Base-by-base conservation (phyloP, 2,797 vertebrate genomes). In the Macropus fuliginosus region DNA sequence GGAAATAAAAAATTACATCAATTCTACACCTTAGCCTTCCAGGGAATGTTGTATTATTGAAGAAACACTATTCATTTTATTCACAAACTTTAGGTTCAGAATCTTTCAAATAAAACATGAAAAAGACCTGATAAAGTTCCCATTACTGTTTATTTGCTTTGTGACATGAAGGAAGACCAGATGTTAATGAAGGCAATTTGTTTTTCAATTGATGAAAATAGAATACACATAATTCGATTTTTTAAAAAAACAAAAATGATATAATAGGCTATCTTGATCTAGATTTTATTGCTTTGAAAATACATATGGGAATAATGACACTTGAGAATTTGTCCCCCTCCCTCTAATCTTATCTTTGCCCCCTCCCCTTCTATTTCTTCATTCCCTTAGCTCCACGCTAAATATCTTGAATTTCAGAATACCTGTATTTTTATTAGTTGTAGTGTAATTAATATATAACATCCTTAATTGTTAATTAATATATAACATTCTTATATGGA, bases 151-250 rank as follows among this genome's bases (percentile, higher is more conserved):
- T 91, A 55, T 27, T 3, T 16, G 95, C 10, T 74, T 94, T 40
- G 1, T 40, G 31, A 3, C 18, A 8, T 87, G 66, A 89, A 66
- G 29, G 55, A 21, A 91, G 54, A 59, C 50, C 34, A 91, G 54
- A 93, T 74, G 50, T 93, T 94, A 92, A 96, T 54, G 2, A 54
- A 10, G 21, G 27, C 31, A n/a, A 94, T 50, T 90, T 94, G 14
- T 94, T 40, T 92, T 90, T 93, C 40, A 87, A 12, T 46, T 87
- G 21, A 21, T 87, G 24, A 87, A 87, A 87, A 87, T 46, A 81
- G 21, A 81, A 46, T 46, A 24, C 9, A 10, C 74, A 46, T 3
- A 87, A 87, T 87, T 87, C 46, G 74, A 46, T 24, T 81, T 46
- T 31, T 31, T 6, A 56, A 56, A 56, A 56, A 40, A 52, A 31